phyloP scores from a whole-genome alignment of 2,113 vertebrate genomes.

The Sander lucioperca region DNA sequence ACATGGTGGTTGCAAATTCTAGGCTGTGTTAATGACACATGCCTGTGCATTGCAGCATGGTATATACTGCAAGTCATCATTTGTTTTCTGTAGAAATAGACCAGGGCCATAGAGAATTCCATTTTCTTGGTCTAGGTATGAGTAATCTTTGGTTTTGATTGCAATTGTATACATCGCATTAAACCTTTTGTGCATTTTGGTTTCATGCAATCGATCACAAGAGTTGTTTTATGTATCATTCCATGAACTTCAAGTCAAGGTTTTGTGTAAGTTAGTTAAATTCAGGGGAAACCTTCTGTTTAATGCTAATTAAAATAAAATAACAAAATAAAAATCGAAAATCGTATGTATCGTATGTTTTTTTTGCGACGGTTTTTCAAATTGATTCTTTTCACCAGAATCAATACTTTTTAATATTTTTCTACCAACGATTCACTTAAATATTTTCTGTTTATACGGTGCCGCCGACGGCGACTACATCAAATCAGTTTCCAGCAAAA shows the following conservation, averaged over 20 bases:
- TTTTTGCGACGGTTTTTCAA: too few relatives aligned
- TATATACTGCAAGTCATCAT: neutral
- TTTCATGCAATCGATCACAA: neutral
- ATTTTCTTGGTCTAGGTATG: neutral
- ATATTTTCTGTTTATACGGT: too few relatives aligned
- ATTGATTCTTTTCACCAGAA: too few relatives aligned
- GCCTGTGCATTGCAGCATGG: neutral
- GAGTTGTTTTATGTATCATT: neutral
- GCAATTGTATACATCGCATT: neutral
- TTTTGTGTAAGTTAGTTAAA: neutral
- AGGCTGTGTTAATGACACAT: neutral
- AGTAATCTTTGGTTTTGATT: neutral
- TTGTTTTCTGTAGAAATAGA: neutral
- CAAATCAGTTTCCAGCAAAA: too few relatives aligned
- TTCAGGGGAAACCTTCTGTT: neutral
- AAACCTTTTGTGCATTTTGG: neutral
- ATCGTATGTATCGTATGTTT: too few relatives aligned
- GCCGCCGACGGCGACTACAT: too few relatives aligned
- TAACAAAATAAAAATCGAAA: too few relatives aligned
- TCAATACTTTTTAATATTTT: too few relatives aligned
- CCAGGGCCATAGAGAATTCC: neutral
- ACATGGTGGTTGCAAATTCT: neutral
- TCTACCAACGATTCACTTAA: too few relatives aligned
- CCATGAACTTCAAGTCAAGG: neutral
- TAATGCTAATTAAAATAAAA: neutral